These are phyloP conservation scores for Amphiprion percula DNA, from an alignment of 2,113 vertebrate genomes.

Conservation along the genomic window DNA sequence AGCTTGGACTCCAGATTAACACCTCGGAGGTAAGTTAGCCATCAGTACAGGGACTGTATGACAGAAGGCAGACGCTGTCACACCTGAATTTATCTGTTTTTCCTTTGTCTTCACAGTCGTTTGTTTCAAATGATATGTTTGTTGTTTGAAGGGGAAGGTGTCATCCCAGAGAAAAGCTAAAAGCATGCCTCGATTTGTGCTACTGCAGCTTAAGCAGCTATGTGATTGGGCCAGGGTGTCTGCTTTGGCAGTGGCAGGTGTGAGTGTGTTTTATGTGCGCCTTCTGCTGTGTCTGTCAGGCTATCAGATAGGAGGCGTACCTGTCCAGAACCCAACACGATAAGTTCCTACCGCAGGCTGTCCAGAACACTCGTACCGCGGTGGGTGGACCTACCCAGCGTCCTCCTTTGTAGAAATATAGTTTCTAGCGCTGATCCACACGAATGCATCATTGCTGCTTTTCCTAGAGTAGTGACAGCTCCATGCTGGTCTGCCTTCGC, in stretches of 20 bases:
- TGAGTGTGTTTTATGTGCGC: slow-evolving; percentile 62
- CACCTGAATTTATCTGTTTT: background rate
- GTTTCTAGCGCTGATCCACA: slow-evolving; percentile 33
- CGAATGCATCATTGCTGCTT: slow-evolving; percentile 17
- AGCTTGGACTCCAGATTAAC: slow-evolving; percentile 97
- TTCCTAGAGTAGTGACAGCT: slow-evolving; percentile 18
- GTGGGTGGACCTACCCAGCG: slow-evolving; percentile 78
- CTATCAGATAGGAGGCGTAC: slow-evolving; percentile 79
- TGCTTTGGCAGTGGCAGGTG: slow-evolving; percentile 28
- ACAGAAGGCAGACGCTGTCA: background rate
- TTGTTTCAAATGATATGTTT: background rate
- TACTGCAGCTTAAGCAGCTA: background rate
- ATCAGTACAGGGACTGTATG: background rate
- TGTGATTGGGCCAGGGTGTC: background rate
- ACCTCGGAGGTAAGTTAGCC: slow-evolving; percentile 90
- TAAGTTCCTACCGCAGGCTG: slow-evolving; percentile 76
- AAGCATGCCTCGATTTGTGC: background rate
- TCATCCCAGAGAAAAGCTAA: background rate
- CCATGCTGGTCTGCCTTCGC: background rate
- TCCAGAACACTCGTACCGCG: slow-evolving; percentile 80
- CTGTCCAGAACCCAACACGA: slow-evolving; percentile 74
- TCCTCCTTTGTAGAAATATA: slow-evolving; percentile 55
- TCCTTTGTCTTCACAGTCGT: background rate
- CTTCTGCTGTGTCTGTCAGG: slow-evolving; percentile 78
- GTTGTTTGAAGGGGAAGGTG: background rate